Percentiles rank a stretch among this genome's conserved stretches.
phyloP scores from a whole-genome alignment of 2,888 invertebrate species.

The Drosophila kanekoi region DNA sequence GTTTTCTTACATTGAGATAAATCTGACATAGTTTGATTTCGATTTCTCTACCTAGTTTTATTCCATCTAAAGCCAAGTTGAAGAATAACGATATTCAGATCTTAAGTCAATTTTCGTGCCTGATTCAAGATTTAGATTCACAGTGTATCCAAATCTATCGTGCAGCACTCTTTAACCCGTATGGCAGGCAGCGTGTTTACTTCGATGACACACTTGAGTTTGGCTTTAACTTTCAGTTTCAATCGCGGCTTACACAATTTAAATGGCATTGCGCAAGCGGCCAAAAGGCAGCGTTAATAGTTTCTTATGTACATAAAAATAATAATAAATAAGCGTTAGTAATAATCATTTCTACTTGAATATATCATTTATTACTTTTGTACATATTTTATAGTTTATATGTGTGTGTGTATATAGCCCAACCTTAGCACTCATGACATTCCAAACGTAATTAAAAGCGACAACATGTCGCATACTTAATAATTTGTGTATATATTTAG shows the following conservation, averaged over 20 bases:
- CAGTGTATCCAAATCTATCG: background rate
- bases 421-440: constrained; percentile 40
- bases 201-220: constrained; percentile 45
- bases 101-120: background rate
- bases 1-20: too few species aligned
- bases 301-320: constrained; percentile 22
- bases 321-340: constrained; percentile 25
- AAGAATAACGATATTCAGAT: too few species aligned
- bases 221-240: constrained; percentile 51
- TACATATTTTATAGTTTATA: constrained; percentile 10
- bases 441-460: constrained; percentile 53
- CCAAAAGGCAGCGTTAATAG: constrained; percentile 33
- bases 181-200: constrained; percentile 1
- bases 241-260: constrained; percentile 34
- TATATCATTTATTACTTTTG: constrained; percentile 17
- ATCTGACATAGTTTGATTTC: too few species aligned
- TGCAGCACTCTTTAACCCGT: constrained; percentile 29
- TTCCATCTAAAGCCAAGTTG: too few species aligned
- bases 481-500: constrained; percentile 45
- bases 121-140: too few species aligned
- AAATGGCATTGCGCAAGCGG: constrained; percentile 42
- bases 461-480: constrained; percentile 72
- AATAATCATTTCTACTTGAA: constrained; percentile 20
- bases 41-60: too few species aligned
- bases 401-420: background rate